Base-by-base conservation (phyloP, 2,113 vertebrate species). In the Antidorcas marsupialis region DNA sequence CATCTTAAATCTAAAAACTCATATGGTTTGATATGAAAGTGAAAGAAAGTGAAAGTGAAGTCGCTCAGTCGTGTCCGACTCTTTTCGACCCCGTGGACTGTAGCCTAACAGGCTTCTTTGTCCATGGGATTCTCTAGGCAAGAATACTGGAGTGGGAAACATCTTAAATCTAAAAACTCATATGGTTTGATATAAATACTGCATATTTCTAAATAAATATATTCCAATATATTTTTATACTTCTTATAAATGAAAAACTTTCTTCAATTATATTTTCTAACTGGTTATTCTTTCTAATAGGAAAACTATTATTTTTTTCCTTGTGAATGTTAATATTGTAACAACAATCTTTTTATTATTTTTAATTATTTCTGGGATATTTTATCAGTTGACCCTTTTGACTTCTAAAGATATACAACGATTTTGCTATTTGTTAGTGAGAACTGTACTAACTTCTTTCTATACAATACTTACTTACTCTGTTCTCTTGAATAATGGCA, bases 191-290 rank as follows among this genome's bases (percentile, higher is more conserved):
- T 62, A 81, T 91, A 96, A 85, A 94, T 94, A 55, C 30, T 74
- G 25, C 25, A 94, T 57, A 14, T 53, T 94, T 87, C 79, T 89
- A 90, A 92, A 92, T 62, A 74, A 89, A 90, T 59, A 25, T 94
- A 74, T 87, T 93, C 19, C 16, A 79, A 28, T 64, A 82, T 78
- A 87, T 82, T 92, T 62, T 92, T 57, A 90, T 39, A 47, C 21
- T 62, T 94, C 92, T 55, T 55, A 90, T 79, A 85, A 93, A 71
- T 85, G 7, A 52, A 55, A 82, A 86, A 86, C 47, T 92, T 82
- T 84, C 45, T 92, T 94, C 52, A 91, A 25, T 89, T 92, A 55
- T 30, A 81, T 95, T 85, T 91, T 96, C 33, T 91, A 91, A 94
- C 52, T 88, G 2, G 2, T 67, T 97, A 88, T 47, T 86, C 21